phyloP scores from a whole-genome alignment of 2,797 vertebrate species.

The Tympanoctomys barrerae region DNA sequence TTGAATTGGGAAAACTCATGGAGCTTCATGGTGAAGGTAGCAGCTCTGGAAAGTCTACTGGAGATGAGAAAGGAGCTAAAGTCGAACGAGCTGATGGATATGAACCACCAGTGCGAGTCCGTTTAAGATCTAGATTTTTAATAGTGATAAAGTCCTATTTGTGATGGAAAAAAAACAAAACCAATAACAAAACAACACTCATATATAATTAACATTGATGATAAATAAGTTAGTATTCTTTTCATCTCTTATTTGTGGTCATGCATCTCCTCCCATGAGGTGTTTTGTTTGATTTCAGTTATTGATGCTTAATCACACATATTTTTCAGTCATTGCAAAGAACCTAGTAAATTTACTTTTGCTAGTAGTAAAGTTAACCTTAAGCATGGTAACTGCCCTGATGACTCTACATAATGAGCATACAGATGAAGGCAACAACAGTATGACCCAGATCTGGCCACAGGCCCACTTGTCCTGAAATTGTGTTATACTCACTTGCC shows the following conservation, averaged over 20 bases:
- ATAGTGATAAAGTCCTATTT: too few species aligned
- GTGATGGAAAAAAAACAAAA: not conserved
- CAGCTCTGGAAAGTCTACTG: too few species aligned
- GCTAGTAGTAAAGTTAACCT: conserved; percentile 52
- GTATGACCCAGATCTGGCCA: conserved; percentile 3
- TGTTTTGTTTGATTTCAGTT: conserved; percentile 68
- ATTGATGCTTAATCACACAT: conserved; percentile 65
- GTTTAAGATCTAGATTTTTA: too few species aligned
- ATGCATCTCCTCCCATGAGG: conserved; percentile 49
- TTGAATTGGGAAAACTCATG: too few species aligned
- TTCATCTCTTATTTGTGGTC: conserved; percentile 65
- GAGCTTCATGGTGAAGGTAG: too few species aligned
- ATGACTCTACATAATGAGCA: not conserved
- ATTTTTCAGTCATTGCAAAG: conserved; percentile 56
- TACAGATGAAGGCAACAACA: not conserved
- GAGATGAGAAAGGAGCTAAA: too few species aligned
- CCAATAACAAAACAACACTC: not conserved
- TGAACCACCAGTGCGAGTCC: too few species aligned
- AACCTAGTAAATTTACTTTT: conserved; percentile 48
- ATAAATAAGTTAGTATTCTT: conserved; percentile 59
- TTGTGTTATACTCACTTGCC: not conserved
- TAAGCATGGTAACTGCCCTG: conserved; percentile 22
- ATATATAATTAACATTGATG: conserved; percentile 61
- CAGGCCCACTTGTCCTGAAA: not conserved
- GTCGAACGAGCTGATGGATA: too few species aligned